Evolutionary conservation across 2,113 vertebrate species (phyloP), one percentile per base, ranked within the genome.

Genomic region (Pionites leucogaster): DNA sequence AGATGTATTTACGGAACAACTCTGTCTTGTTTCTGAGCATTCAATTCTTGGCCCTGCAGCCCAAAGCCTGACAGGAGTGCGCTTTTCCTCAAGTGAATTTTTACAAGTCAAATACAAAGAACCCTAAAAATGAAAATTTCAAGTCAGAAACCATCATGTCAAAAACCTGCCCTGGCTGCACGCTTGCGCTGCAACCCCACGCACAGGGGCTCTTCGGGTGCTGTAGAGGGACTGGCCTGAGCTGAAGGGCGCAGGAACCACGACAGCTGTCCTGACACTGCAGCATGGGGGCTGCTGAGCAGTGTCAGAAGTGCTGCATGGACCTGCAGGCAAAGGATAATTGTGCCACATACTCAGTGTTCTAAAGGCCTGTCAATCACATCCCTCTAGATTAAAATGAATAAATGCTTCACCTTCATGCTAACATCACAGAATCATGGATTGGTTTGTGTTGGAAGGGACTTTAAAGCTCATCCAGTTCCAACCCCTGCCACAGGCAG

Each of bases 101-200:
- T 93, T 57, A 84, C 39, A 72, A 0, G 4, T 41, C 86, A 89
- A 82, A 79, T 68, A 60, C 5, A 19, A 82, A 95, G 60, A 88
- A 64, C 11, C 1, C 2, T 1, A 81, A 75, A 92, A 82, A 63
- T 44, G 6, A 86, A 55, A 89, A 92, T 25, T 83, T 10, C 22
- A 42, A 74, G 37, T 59, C 29, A 52, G 60, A 94, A 94, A 74
- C 7, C 3, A 3, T 29, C 13, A 4, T 0, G 4, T 41, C 29
- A 62, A 17, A 92, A 78, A 63, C 6, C 4, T 33, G 47, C n/a
- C 27, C 15, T n/a, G 41, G 39, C 76, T 86, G 67, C 24, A 17
- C 7, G 12, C 49, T 12, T 2, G 6, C 28, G 13, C 31, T 52
- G 57, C 1, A 2, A 39, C 63, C 47, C 44, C 52, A 24, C 0